Evolutionary conservation across 2,113 vertebrate genomes (phyloP).

Genomic region (Hippoglossus stenolepis): DNA sequence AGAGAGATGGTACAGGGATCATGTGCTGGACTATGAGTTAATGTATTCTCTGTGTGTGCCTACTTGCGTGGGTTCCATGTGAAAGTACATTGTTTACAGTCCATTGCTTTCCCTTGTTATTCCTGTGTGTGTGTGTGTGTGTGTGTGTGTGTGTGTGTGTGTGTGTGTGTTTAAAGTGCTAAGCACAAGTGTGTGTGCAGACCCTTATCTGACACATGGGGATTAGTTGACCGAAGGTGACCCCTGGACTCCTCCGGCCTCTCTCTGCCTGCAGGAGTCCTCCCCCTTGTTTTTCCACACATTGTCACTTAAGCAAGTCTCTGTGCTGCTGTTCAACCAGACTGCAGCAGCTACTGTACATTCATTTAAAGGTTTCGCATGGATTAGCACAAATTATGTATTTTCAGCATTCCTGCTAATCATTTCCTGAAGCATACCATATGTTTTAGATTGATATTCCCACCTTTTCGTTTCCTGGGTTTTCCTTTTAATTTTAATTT

Average conservation of each 20-base stretch:
- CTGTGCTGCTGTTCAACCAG: background rate
- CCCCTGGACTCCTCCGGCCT: slow-evolving; percentile 12
- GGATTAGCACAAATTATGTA: background rate
- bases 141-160: slow-evolving; percentile 1
- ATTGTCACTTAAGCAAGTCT: background rate
- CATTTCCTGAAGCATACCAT: background rate
- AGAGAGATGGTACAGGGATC: background rate
- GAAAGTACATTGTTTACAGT: slow-evolving; percentile 38
- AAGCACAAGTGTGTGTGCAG: slow-evolving; percentile 13
- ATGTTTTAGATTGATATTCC: background rate
- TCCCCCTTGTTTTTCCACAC: slow-evolving; percentile 14
- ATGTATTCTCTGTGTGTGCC: slow-evolving; percentile 27
- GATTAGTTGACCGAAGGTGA: slow-evolving; percentile 44
- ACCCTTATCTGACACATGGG: slow-evolving; percentile 42
- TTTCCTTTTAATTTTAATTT: background rate
- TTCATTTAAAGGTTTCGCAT: background rate
- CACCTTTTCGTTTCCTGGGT: background rate
- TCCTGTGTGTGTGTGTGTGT: background rate
- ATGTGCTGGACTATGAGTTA: slow-evolving; percentile 3
- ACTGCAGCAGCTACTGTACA: background rate
- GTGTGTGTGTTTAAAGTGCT: slow-evolving; percentile 16
- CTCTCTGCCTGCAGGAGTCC: slow-evolving; percentile 15
- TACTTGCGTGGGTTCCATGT: slow-evolving; percentile 11
- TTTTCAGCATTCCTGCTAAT: background rate
- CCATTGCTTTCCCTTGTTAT: slow-evolving; percentile 9